Evolutionary conservation across 2,888 invertebrate genomes (phyloP).

Genomic region (Diachrysia chrysitis): DNA sequence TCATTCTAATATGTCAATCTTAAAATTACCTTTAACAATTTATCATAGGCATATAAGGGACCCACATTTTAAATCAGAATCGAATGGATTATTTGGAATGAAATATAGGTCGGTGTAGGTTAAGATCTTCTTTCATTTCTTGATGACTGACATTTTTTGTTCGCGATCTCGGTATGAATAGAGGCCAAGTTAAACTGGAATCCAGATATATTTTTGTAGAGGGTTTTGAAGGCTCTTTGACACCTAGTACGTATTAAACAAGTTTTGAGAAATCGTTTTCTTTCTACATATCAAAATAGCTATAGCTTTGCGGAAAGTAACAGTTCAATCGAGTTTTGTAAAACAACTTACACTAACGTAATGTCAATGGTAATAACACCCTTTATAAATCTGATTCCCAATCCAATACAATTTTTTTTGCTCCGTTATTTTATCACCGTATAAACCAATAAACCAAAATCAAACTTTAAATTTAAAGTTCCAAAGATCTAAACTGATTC

Average conservation of each 20-base stretch:
- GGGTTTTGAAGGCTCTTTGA: not conserved
- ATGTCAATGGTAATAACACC: too few species aligned
- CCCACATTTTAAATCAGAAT: not conserved
- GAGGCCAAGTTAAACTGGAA: not conserved
- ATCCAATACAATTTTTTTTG: not conserved
- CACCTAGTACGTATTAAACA: too few species aligned
- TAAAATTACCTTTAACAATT: too few species aligned
- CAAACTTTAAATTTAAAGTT: conserved; percentile 51
- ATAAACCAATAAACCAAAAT: conserved; percentile 60
- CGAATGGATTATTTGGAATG: not conserved
- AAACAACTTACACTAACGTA: too few species aligned
- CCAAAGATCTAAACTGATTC: conserved; percentile 47
- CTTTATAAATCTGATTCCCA: not conserved
- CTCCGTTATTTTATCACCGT: conserved; percentile 5
- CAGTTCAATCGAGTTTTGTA: too few species aligned
- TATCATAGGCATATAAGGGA: too few species aligned
- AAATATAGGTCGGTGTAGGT: not conserved
- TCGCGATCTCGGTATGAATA: not conserved
- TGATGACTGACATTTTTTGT: conserved; percentile 1
- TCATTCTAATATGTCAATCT: too few species aligned
- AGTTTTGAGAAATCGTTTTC: too few species aligned
- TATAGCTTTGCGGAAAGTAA: too few species aligned
- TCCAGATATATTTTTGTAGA: not conserved
- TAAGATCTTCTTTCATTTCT: conserved; percentile 4
- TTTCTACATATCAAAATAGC: too few species aligned